Evolutionary conservation across 2,797 vertebrate genomes (phyloP), one percentile per base, ranked within the genome.

Genomic region (Craterocephalus amniculus): DNA sequence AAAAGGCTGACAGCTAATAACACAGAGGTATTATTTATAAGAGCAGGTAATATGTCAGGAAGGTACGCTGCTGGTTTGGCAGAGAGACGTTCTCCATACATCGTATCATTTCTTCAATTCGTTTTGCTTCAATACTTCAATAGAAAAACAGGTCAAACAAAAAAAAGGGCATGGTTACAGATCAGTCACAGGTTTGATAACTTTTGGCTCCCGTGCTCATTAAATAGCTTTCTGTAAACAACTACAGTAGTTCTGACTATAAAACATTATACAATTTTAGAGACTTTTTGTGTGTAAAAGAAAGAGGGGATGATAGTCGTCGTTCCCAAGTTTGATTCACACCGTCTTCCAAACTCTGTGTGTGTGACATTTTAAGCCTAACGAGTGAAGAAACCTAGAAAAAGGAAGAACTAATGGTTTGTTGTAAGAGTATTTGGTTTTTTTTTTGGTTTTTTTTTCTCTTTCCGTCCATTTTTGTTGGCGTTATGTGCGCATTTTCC

Each of bases 401-500:
- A 65, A 59, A 58, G 57, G 10, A 59, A 40, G 52, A 66, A 29
- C 31, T 7, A 34, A 63, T 64, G 32, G 35, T 78, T 43, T 11
- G 32, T 59, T 59, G 38, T 49, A 70, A 40, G 29, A 66, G 45
- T 2, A 35, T 67, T 49, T 59, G 73, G 67, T 60, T 80, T 54
- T 63, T 32, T 27, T 58, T 27, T 40, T 40, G 4, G 4, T 40
- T 57, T n/a, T 60, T 31, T 58, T 45, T 72, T 57, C 22, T 60
- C 32, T 58, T 45, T 72, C 24, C 4, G 48, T 64, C 70, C 76
- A 22, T 27, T 52, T 45, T 13, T 24, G 56, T 31, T 0, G 16
- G 40, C 16, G 85, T 86, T 97, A 99, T 83, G 97, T 97, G 91
- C 94, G 95, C n/a, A 91, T 94, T 93, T 96, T 97, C 88, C 93